Evolutionary conservation across 64 coral and sea anemone species (phyloP).

Genomic region (Pocillopora verrucosa): DNA sequence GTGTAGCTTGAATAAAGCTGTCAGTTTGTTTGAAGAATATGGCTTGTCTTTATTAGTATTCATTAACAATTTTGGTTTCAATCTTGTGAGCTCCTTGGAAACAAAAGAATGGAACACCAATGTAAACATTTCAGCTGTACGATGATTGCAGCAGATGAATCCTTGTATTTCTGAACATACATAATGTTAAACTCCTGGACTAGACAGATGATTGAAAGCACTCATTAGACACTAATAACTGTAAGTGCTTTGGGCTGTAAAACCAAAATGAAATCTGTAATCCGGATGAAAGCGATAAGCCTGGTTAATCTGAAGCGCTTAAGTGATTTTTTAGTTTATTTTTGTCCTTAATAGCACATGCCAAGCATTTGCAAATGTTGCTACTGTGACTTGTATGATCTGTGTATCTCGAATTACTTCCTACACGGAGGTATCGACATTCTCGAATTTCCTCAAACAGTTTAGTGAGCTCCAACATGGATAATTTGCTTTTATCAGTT

Average conservation of each 20-base stretch:
- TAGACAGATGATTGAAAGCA: no score
- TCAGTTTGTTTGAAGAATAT: neutral
- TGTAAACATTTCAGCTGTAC: neutral
- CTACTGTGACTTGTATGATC: conserved; percentile 45
- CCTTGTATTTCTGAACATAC: neutral
- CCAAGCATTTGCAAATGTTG: conserved; percentile 65
- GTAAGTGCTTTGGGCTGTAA: neutral
- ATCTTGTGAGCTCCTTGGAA: neutral
- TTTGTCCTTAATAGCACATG: conserved; percentile 65
- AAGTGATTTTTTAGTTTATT: conserved; percentile 77
- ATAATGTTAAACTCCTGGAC: no score
- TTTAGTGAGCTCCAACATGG: conserved; percentile 68
- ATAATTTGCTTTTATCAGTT: conserved; percentile 69
- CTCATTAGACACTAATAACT: no score
- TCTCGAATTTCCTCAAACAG: conserved; percentile 80
- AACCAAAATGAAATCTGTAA: neutral
- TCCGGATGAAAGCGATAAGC: neutral
- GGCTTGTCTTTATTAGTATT: neutral
- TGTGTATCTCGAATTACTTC: conserved; percentile 60
- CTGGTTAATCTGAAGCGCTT: conserved; percentile 57
- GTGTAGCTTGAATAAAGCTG: conserved; percentile 15
- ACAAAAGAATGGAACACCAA: neutral
- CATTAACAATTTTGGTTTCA: no score
- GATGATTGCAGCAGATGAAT: neutral
- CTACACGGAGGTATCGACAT: conserved; percentile 82